phyloP scores from a whole-genome alignment of 1,140 invertebrate genomes.

The Leptoteleia sp. region DNA sequence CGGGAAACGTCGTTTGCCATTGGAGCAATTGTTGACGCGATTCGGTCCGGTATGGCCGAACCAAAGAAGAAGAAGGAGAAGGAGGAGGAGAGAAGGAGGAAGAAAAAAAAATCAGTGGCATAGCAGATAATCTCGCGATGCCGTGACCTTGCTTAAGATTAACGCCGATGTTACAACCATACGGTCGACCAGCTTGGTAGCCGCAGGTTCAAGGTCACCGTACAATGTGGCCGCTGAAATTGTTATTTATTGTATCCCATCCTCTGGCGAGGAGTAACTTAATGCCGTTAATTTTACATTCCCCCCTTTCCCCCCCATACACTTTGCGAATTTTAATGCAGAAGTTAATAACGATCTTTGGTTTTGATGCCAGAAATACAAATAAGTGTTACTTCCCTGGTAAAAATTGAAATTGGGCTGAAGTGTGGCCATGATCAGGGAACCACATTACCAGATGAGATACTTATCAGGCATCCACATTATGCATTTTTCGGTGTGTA shows the following conservation, averaged over 20 bases:
- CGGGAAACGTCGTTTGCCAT: conserved; percentile 21
- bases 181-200: conserved; percentile 62
- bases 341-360: no score
- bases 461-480: no score
- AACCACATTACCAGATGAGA: no score
- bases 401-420: no score
- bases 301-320: no score
- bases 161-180: conserved; percentile 69
- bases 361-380: no score
- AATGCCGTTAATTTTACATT: conserved; percentile 37
- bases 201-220: conserved; percentile 73
- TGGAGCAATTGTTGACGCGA: conserved; percentile 25
- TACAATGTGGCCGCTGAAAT: conserved; percentile 28
- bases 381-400: no score
- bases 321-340: no score
- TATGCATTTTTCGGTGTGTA: no score
- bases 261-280: conserved; percentile 9
- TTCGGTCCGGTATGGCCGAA: conserved; percentile 5
- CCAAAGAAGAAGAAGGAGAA: no score
- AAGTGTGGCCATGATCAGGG: no score
- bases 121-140: conserved; percentile 46
- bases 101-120: conserved; percentile 21
- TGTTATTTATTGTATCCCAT: conserved; percentile 49
- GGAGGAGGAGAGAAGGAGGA: neutral
- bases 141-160: conserved; percentile 66